phyloP scores from a whole-genome alignment of 2,113 vertebrate species.

The Brevimyrus niger region DNA sequence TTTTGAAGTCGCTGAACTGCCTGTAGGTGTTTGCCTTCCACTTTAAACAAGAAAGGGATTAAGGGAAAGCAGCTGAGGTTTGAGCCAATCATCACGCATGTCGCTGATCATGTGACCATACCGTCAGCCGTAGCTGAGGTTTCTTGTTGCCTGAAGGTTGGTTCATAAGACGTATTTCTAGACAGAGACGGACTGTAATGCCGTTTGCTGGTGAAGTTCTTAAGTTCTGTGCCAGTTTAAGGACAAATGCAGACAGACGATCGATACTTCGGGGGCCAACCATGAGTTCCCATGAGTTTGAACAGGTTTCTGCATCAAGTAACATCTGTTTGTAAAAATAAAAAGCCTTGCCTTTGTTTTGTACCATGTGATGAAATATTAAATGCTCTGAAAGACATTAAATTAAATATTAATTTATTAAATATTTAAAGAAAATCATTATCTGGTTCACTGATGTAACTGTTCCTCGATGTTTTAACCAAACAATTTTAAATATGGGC shows the following conservation, averaged over 20 bases:
- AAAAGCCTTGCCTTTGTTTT: not conserved
- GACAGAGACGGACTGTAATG: not conserved
- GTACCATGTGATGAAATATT: not conserved
- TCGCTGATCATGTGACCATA: conserved; percentile 4
- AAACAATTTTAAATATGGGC: not conserved
- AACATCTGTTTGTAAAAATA: not conserved
- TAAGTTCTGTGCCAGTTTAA: conserved; percentile 1
- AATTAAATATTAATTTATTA: not conserved
- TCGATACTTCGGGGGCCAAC: not conserved
- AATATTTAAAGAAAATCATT: not conserved
- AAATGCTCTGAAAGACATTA: not conserved
- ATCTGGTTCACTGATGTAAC: not conserved
- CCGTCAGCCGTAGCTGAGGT: not conserved
- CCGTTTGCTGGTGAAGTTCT: not conserved
- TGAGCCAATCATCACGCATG: conserved; percentile 10
- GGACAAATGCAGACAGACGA: not conserved
- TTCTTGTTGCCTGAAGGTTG: not conserved
- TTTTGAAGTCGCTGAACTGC: not conserved
- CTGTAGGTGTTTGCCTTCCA: not conserved
- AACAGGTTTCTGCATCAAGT: not conserved
- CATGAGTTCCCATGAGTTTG: not conserved
- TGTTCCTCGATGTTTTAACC: not conserved
- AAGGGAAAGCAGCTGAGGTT: not conserved
- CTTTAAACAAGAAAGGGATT: not conserved
- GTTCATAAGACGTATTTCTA: conserved; percentile 2